Evolutionary conservation across 2,888 invertebrate species (phyloP).

Genomic region (Halictus ligatus): DNA sequence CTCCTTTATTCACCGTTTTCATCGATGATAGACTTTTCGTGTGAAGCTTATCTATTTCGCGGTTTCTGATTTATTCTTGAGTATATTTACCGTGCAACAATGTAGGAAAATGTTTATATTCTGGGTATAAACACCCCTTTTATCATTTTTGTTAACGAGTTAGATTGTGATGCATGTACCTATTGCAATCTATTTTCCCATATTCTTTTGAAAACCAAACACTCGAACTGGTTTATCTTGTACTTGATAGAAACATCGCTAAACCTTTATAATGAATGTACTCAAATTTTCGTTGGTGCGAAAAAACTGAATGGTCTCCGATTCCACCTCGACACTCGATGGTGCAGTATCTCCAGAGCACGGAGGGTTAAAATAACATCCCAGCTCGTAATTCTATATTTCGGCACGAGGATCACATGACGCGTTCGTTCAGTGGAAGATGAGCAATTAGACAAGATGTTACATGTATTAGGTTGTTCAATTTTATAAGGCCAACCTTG

Average conservation of each 20-base stretch:
- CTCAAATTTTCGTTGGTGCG: neutral
- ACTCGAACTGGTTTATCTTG: too few species aligned
- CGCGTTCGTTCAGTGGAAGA: neutral
- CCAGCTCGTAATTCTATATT: neutral
- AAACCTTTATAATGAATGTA: neutral
- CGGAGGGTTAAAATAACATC: neutral
- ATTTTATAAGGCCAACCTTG: too few species aligned
- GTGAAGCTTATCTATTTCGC: too few species aligned
- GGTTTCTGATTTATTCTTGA: too few species aligned
- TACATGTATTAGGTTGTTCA: neutral
- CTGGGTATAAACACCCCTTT: too few species aligned
- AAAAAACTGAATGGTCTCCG: neutral
- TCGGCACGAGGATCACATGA: neutral
- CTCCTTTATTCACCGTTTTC: too few species aligned
- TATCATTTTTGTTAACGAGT: too few species aligned
- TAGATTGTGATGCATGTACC: too few species aligned
- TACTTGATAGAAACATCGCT: neutral
- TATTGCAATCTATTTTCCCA: neutral
- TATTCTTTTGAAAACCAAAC: neutral
- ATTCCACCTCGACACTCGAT: neutral
- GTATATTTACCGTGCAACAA: too few species aligned
- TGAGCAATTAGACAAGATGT: constrained; percentile 1
- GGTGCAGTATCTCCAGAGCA: neutral
- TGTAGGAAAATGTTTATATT: too few species aligned
- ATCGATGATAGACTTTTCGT: too few species aligned